Evolutionary conservation across 2,113 vertebrate genomes (phyloP).

Genomic region (Hassar affinis): DNA sequence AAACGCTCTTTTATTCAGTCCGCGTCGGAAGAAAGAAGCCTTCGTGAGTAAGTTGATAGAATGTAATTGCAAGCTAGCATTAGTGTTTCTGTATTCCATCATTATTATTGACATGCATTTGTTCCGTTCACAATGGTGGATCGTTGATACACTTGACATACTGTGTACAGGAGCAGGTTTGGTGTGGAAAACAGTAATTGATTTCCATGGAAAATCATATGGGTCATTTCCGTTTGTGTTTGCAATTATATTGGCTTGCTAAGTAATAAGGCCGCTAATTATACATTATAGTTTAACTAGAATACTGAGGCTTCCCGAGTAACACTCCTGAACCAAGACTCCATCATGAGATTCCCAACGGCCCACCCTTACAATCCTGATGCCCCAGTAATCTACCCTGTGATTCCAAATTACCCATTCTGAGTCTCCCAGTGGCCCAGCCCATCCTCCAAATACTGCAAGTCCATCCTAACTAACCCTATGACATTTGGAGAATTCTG

Average conservation of each 20-base stretch:
- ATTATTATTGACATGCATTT: neutral
- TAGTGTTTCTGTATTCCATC: neutral
- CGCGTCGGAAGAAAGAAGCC: neutral
- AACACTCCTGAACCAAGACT: neutral
- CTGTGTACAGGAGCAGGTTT: neutral
- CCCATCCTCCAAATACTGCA: neutral
- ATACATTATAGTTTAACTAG: neutral
- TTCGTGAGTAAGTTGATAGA: neutral
- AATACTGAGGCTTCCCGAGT: neutral
- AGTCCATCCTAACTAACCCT: neutral
- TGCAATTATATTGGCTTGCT: too few species aligned
- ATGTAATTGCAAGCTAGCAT: slow-evolving; percentile 8
- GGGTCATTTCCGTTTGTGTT: neutral
- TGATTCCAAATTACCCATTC: neutral
- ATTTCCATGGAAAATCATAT: neutral
- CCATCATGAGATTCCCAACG: neutral
- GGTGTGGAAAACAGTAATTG: neutral
- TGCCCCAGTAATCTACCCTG: too few species aligned
- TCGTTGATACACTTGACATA: neutral
- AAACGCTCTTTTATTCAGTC: neutral
- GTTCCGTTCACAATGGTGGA: neutral
- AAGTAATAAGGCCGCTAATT: neutral
- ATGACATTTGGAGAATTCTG: neutral
- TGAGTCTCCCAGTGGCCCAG: neutral
- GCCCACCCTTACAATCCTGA: neutral